These are phyloP conservation scores for Chionoecetes opilio DNA, from an alignment of 1,140 invertebrate species.

Conservation along the genomic window DNA sequence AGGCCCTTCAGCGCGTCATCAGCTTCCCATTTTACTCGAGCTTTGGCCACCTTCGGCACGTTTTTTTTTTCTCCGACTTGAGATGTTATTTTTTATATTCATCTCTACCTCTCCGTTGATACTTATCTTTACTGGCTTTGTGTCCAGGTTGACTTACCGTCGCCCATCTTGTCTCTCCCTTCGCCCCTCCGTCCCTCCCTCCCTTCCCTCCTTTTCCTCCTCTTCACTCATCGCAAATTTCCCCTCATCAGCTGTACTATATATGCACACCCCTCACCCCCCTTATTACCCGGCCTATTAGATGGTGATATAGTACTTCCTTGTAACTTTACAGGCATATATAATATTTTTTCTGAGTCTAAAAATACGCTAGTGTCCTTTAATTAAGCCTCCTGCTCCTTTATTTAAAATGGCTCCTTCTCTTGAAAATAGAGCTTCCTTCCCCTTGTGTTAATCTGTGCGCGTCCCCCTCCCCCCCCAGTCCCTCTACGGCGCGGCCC, in stretches of 20 bases:
- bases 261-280: neutral
- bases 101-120: no score
- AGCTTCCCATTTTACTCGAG: neutral
- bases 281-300: neutral
- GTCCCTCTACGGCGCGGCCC: conserved; percentile 82
- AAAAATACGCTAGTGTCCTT: neutral
- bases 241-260: neutral
- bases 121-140: neutral
- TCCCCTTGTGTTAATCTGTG: conserved; percentile 67
- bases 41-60: neutral
- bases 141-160: neutral
- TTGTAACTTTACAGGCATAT: conserved; percentile 39
- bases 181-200: conserved; percentile 23
- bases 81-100: no score
- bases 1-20: neutral
- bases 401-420: conserved; percentile 39
- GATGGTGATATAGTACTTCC: conserved; percentile 17
- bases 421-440: conserved; percentile 8
- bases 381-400: conserved; percentile 11
- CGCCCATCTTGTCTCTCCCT: neutral
- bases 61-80: neutral
- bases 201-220: neutral
- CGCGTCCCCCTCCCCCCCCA: conserved; percentile 54
- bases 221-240: neutral
- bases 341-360: neutral